Base-by-base conservation (phyloP, 2,888 invertebrate genomes). In the Diarsia brunnea region DNA sequence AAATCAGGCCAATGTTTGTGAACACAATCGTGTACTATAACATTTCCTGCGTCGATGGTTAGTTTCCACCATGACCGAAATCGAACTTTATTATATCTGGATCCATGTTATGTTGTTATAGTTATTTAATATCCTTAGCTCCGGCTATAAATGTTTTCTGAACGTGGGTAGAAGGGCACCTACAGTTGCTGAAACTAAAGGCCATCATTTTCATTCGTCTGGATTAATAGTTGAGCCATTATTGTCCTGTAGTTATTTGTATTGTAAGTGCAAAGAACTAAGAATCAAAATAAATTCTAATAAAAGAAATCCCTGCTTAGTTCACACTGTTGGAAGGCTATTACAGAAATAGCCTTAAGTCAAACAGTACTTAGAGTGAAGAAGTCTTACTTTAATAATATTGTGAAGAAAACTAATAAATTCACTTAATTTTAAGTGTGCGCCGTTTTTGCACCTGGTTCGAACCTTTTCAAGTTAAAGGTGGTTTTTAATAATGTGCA, bases 371-470 rank as follows among this genome's bases (percentile, higher is more conserved):
- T 60, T 51, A 60, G n/a, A 43, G 21, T n/a, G 16, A 61, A 38
- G n/a, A n/a, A 53, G n/a, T n/a, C n/a, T 68, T 68, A 53, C n/a
- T 68, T 68, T 27, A n/a, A 60, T 68, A 60, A 55, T 53, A 43
- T 61, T 69, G 24, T 49, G 21, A 53, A 65, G 47, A 74, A 69
- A 66, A 69, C 65, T 43, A 45, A 73, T 47, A 60, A 65, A 74
- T 2, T 55, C 5, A 80, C 55, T 74, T 43, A 27, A 11, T 14
- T 43, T 61, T 55, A 49, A 69, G 43, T 66, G 55, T 5, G n/a
- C 38, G 43, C 24, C 21, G 1, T 61, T 31, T 60, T 14, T 45
- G 60, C 69, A 75, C 27, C 69, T 58, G 66, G 24, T 27, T 49
- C n/a, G 4, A 67, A 69, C 49, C 0, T 49, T 69, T 43, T 75